A percentile compares a stretch with the other conserved stretches of the same genome.
Conservation (phyloP, 92 coral and sea anemone genomes). For the Blastomussa wellsi region DNA sequence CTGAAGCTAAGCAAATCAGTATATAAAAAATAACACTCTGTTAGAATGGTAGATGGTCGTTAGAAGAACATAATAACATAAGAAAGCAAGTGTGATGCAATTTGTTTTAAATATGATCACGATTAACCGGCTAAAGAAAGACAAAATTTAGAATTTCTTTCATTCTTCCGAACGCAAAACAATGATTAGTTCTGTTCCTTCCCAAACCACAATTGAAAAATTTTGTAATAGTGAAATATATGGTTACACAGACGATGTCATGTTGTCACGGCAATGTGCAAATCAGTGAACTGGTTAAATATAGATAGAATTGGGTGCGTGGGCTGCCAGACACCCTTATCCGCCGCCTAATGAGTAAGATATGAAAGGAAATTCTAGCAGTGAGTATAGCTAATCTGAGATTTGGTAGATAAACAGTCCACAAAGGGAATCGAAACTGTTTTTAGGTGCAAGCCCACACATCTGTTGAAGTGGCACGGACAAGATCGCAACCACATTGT, state of each 20-base stretch:
- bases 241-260: background rate
- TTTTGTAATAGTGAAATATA: background rate
- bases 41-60: too few relatives aligned
- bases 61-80: too few relatives aligned
- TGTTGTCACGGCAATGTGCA: too few relatives aligned
- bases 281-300: background rate
- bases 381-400: background rate
- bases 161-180: too few relatives aligned
- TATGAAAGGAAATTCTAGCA: conserved; percentile 3
- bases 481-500: background rate
- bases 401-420: background rate
- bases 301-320: background rate
- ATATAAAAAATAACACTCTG: too few relatives aligned
- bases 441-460: background rate
- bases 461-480: background rate
- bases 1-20: too few relatives aligned
- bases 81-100: too few relatives aligned
- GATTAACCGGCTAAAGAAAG: too few relatives aligned
- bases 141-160: background rate
- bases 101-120: too few relatives aligned
- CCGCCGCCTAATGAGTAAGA: background rate
- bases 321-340: background rate
- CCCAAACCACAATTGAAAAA: background rate
- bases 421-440: background rate
- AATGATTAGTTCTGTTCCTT: too few relatives aligned